These are phyloP conservation scores for Lingula anatina DNA, from an alignment of 2,888 invertebrate species.

Conservation along the genomic window DNA sequence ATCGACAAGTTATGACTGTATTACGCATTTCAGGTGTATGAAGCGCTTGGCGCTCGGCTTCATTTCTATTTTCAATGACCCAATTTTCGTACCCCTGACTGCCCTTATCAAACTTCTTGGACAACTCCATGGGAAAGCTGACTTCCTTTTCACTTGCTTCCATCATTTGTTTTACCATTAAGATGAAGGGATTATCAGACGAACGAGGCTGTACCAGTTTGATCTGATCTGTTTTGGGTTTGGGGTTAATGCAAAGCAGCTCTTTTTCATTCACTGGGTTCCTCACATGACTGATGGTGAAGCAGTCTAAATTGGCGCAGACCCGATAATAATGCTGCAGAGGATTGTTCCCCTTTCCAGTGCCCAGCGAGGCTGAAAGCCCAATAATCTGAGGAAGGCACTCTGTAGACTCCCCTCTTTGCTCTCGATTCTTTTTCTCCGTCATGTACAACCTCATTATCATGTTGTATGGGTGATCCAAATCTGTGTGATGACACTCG, in stretches of 20 bases:
- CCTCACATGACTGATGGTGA: not conserved
- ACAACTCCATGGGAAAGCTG: too few species aligned
- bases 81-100: too few species aligned
- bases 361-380: not conserved
- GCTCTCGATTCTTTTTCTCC: not conserved
- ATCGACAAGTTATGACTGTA: too few species aligned
- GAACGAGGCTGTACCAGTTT: not conserved
- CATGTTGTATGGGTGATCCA: not conserved
- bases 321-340: not conserved
- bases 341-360: not conserved
- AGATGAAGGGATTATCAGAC: too few species aligned
- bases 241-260: not conserved
- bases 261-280: not conserved
- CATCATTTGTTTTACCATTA: too few species aligned
- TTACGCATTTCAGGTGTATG: too few species aligned
- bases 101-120: too few species aligned
- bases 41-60: too few species aligned
- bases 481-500: not conserved
- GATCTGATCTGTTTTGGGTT: not conserved
- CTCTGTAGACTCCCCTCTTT: too few species aligned
- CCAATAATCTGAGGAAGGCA: not conserved
- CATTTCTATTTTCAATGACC: too few species aligned
- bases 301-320: not conserved
- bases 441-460: not conserved
- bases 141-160: too few species aligned